Conservation (phyloP, 2,797 vertebrate genomes). For the Sebastes taczanowskii region DNA sequence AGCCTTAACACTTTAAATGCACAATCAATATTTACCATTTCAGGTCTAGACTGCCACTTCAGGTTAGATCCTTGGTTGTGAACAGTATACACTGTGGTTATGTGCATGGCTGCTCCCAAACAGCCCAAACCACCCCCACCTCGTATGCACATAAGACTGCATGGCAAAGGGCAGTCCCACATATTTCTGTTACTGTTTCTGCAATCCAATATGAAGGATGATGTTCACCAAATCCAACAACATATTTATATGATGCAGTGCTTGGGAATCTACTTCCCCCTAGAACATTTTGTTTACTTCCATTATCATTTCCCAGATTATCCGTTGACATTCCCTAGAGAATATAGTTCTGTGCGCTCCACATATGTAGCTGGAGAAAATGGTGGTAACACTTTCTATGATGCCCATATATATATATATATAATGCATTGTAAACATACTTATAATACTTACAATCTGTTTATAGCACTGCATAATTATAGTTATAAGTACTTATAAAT, state of each 20-base stretch:
- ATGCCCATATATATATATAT: background rate
- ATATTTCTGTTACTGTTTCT: background rate
- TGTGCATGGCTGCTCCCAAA: slow-evolving; percentile 11
- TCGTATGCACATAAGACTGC: background rate
- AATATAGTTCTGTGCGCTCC: rapidly evolving
- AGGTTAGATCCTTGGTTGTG: slow-evolving; percentile 22
- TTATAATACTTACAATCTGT: background rate
- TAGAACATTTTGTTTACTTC: background rate
- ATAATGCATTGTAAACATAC: background rate
- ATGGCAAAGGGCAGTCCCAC: background rate
- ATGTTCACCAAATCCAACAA: background rate
- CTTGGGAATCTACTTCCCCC: background rate
- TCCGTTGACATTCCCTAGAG: background rate
- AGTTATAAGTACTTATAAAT: rapidly evolving
- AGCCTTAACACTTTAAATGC: slow-evolving; percentile 20
- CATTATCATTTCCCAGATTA: background rate
- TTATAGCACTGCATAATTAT: background rate
- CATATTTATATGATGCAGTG: background rate
- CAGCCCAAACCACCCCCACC: background rate
- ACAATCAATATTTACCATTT: slow-evolving; percentile 49
- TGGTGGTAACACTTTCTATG: background rate
- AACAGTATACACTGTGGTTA: slow-evolving; percentile 11
- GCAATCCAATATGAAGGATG: background rate
- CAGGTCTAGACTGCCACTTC: slow-evolving; percentile 24
- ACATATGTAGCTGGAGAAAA: background rate